Evolutionary conservation across 2,113 vertebrate species (phyloP), one percentile per base, ranked within the genome.

Genomic region (Oreocharis arfaki): DNA sequence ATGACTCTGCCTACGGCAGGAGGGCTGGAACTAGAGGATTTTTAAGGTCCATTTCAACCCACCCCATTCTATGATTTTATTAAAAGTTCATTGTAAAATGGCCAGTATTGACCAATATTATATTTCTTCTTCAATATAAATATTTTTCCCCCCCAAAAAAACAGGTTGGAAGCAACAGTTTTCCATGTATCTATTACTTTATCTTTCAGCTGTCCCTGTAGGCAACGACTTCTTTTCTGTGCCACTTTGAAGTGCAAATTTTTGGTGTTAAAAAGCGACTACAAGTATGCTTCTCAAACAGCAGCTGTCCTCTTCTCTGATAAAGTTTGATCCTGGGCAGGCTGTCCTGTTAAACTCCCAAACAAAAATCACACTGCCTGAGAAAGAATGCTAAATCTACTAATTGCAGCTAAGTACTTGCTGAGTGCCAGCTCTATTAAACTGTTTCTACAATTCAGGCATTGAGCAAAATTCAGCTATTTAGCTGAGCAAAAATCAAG

Each of bases 171-270:
- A 86, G 86, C 33, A 76, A 77, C 7, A 80, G 18, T 84, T 78
- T 44, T 61, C 67, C 30, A 24, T 19, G 35, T 68, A 76, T 75
- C 70, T 95, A 26, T 96, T 64, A 91, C 76, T 46, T 89, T 84
- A 81, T 90, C 37, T 92, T 81, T 75, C 71, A 67, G 17, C 33
- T 87, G 32, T 86, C 64, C 82, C n/a, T 93, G 88, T 91, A 94
- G n/a, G 22, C 50, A 94, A 49, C 42, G 35, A 74, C 76, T 92
- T 93, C 18, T 73, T 89, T 91, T 94, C 39, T 74, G 19, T 74
- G 68, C 13, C 15, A 50, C 33, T 94, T 76, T 71, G 37, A 97
- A 94, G 79, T 15, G 32, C 71, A 91, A 74, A 93, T 85, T 76
- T 71, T 88, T 77, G 78, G 79, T 86, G 41, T 42, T 85, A 79